Base-by-base conservation (phyloP, 2,888 invertebrate species). In the Ischnus inquisitorius region DNA sequence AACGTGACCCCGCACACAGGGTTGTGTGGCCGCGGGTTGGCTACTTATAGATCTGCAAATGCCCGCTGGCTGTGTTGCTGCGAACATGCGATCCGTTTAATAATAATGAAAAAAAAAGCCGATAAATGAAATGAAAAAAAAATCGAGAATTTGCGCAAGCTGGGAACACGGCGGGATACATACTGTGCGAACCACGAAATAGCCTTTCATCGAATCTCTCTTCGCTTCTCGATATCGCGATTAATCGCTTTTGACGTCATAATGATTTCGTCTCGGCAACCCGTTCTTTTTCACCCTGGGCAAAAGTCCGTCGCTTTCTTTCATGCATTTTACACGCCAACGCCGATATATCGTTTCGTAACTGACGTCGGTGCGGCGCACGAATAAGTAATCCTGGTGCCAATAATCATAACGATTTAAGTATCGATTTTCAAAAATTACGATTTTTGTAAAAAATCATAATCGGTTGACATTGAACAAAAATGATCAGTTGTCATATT, bases 11-110 rank as follows among this genome's bases (percentile, higher is more conserved):
- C 34, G 19, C 22, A 8, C 54, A 22, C 19, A 22, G 22, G 3
- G 54, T 54, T 1, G 19, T 22, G 34, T 34, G 34, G 34, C 6
- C 6, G 5, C 34, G 8, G 3, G 54, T 28, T 25, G 60, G 28
- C 60, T 60, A 60, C 60, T 60, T 60, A 60, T 60, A 60, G 60
- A 28, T 60, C n/a, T 60, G n/a, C 0, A 46, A 60, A 5, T 4
- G n/a, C n/a, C 28, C 34, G 34, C 34, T 8, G 34, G 34, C 34
- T 34, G 34, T 34, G 34, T 34, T 34, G 28, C 60, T 54, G 22
- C 8, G 16, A 54, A 54, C 22, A 54, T 54, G 54, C 60, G 25
- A 60, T 60, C 60, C 12, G 25, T 34, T 34, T 28, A n/a, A 60
- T 60, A 14, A 60, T 25, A 1, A 54, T 54, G 10, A 12, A 54